A percentile compares a stretch with the other conserved stretches of the same genome.
Evolutionary conservation across 2,888 invertebrate species (phyloP).

Genomic region (Buathra laborator): DNA sequence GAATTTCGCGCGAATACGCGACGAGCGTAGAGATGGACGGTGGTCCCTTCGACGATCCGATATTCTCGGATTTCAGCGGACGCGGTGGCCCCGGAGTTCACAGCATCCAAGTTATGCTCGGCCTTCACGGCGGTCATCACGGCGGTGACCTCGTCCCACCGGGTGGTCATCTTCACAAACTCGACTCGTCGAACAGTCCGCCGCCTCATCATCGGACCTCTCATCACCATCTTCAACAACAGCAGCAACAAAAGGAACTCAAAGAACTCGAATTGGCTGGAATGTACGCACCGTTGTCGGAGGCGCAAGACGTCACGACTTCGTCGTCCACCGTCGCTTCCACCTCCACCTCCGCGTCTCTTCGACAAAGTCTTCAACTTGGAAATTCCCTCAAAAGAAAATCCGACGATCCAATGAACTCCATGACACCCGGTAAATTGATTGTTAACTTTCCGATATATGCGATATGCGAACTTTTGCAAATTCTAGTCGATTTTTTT

Average conservation of each 20-base stretch:
- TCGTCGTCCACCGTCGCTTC: slow-evolving; percentile 81
- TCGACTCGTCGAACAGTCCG: slow-evolving; percentile 85
- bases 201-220: slow-evolving; percentile 82
- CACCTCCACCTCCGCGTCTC: slow-evolving; percentile 84
- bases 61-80: slow-evolving; percentile 91
- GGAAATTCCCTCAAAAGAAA: slow-evolving; percentile 82
- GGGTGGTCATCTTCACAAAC: slow-evolving; percentile 82
- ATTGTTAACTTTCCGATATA: neutral
- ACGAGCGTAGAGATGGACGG: slow-evolving; percentile 88
- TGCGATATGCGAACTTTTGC: too few relatives aligned
- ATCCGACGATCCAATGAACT: slow-evolving; percentile 80
- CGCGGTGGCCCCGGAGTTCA: slow-evolving; percentile 87
- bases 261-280: slow-evolving; percentile 83
- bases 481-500: neutral
- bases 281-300: slow-evolving; percentile 82
- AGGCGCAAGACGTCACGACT: slow-evolving; percentile 85
- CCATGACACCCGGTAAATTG: slow-evolving; percentile 79
- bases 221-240: slow-evolving; percentile 83
- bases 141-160: slow-evolving; percentile 81
- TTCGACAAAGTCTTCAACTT: slow-evolving; percentile 81
- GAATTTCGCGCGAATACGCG: slow-evolving; percentile 31
- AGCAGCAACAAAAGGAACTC: slow-evolving; percentile 85
- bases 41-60: slow-evolving; percentile 91
- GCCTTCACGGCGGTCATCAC: slow-evolving; percentile 86
- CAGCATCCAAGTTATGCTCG: slow-evolving; percentile 90